phyloP scores from a whole-genome alignment of 2,888 invertebrate species.

The Capitulum mitella region DNA sequence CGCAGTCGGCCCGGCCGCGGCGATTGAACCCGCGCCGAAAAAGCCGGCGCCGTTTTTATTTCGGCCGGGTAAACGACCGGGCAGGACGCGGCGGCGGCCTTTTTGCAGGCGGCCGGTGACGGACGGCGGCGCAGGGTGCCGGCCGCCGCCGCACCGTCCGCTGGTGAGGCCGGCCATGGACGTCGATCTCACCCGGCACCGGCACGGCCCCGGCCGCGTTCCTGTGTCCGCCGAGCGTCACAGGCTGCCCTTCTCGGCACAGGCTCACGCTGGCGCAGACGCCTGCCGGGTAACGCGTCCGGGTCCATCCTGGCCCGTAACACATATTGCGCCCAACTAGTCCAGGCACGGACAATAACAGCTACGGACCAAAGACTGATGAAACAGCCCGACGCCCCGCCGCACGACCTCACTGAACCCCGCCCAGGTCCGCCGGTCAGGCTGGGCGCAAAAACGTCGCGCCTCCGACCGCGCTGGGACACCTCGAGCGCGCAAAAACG shows the following conservation, averaged over 20 bases:
- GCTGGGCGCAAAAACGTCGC: background rate
- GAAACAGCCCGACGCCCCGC: background rate
- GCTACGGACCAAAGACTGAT: background rate
- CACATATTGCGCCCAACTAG: background rate
- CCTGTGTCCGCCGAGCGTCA: too few species aligned
- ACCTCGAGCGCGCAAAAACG: background rate
- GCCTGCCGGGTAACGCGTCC: background rate
- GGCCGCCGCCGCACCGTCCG: background rate
- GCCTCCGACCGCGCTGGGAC: background rate
- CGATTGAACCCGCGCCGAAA: conserved; percentile 7
- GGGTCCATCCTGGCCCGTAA: background rate
- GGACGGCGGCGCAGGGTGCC: background rate
- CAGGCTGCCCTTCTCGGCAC: too few species aligned
- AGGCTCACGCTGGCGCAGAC: background rate
- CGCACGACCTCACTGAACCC: background rate
- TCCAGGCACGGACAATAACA: background rate
- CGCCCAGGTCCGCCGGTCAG: background rate
- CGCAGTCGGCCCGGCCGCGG: background rate
- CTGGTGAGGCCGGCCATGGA: background rate
- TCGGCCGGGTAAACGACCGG: conserved; percentile 10
- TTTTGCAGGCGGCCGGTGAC: background rate
- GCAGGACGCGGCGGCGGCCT: background rate
- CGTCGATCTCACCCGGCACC: background rate
- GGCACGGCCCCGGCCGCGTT: too few species aligned
- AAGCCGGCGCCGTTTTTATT: background rate